Conservation (phyloP, 2,888 invertebrate species). For the Lasioglossum leucozonium region DNA sequence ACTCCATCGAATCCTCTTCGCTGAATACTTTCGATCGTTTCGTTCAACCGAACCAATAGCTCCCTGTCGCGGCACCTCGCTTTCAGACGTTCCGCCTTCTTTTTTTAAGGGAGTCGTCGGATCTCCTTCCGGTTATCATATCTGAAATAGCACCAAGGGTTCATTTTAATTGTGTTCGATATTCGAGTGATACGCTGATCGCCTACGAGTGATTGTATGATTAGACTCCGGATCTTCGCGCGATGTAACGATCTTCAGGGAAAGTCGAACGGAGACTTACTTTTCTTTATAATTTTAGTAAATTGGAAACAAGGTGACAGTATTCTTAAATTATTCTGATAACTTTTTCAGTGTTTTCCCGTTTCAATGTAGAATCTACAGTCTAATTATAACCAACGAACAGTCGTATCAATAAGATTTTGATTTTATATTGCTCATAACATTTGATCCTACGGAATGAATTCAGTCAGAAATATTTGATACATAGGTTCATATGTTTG, state of each 20-base stretch:
- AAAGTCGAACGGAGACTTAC: not conserved
- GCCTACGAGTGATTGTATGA: not conserved
- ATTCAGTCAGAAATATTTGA: not conserved
- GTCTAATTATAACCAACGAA: not conserved
- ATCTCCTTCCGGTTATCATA: slow-evolving; percentile 38
- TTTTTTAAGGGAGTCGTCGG: slow-evolving; percentile 35
- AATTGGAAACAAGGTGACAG: not conserved
- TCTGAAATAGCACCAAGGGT: slow-evolving; percentile 49
- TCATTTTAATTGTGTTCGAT: slow-evolving; percentile 8
- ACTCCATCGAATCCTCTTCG: not conserved
- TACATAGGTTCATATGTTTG: not conserved
- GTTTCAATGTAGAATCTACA: not conserved
- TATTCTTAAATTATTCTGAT: not conserved
- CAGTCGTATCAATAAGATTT: not conserved
- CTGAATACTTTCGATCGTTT: not conserved
- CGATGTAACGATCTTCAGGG: not conserved
- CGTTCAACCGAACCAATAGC: not conserved
- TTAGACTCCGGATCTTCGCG: not conserved
- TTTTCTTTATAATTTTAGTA: not conserved
- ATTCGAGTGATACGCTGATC: not conserved
- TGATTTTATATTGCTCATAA: not conserved
- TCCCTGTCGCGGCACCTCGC: not conserved
- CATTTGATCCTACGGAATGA: not conserved
- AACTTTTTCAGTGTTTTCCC: not conserved
- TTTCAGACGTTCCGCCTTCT: slow-evolving; percentile 17